Base-by-base conservation (phyloP, 2,113 vertebrate species). In the Ptychochromis oligacanthus region DNA sequence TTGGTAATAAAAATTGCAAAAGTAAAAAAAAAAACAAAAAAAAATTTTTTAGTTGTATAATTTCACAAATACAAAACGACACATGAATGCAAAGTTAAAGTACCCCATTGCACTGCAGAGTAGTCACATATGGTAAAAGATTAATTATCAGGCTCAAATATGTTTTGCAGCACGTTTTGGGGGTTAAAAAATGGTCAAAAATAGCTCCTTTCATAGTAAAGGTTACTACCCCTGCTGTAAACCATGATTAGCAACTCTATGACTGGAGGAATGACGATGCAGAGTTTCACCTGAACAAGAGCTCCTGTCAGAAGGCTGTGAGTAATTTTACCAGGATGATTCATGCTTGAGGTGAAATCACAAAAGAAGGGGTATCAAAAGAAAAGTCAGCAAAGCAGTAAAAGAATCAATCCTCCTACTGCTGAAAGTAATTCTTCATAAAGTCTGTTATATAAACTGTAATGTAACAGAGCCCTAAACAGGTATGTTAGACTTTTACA, bases 381-480 rank as follows among this genome's bases (percentile, higher is more conserved):
- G 26, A 70, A 70, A 1, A 3, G 26, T 3, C 43, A 10, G 3
- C 0, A 31, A 52, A 28, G 17, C 0, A 31, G 65, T 0, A 13
- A 70, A 5, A 36, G 36, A 36, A 7, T 1, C 24, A 20, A 17
- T 13, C 17, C 10, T 31, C 43, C 24, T 70, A 49, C 43, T 49
- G 49, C 17, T 20, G 49, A 52, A 52, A 70, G 15, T 31, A 70
- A 52, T 52, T 70, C 43, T 70, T 72, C 24, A 72, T 72, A 28
- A 72, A 52, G 24, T 52, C 65, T 52, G 18, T 72, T 52, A 8
- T 72, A 52, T 72, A 31, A 72, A 17, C 65, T 31, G 24, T 52
- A 31, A 72, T 52, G 43, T 31, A 31, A 49, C 13, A 31, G 17
- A 72, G 17, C 10, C 7, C 28, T 52, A 26, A 70, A 52, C 43